phyloP scores from a whole-genome alignment of 1,140 invertebrate genomes.

The Aphidius gifuensis region DNA sequence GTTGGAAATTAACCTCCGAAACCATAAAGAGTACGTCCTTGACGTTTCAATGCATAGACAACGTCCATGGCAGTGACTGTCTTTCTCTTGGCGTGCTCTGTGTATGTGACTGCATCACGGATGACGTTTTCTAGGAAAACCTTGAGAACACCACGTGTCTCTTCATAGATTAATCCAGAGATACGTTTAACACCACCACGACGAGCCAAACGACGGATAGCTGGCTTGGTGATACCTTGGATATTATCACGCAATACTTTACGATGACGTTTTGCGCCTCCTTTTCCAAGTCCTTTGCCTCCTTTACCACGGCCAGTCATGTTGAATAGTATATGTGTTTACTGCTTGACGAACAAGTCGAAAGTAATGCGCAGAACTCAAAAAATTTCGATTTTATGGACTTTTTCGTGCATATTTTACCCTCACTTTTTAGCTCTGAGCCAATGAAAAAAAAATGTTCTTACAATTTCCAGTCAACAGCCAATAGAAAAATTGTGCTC shows the following conservation, averaged over 20 bases:
- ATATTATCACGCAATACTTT: neutral
- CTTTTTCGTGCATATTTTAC: too few relatives aligned
- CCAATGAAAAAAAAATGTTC: too few relatives aligned
- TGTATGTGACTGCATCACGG: slow-evolving; percentile 5
- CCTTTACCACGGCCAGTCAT: slow-evolving; percentile 6
- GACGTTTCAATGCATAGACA: slow-evolving; percentile 5
- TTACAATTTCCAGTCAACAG: too few relatives aligned
- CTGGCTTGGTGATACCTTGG: slow-evolving; percentile 7
- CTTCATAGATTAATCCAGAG: slow-evolving; percentile 2
- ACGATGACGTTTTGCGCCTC: neutral
- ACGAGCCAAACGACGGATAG: slow-evolving; percentile 4
- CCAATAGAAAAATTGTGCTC: too few relatives aligned
- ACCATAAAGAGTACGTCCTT: neutral
- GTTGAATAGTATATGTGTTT: neutral
- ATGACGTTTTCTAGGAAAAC: slow-evolving; percentile 5
- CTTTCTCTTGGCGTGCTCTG: neutral
- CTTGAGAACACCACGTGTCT: slow-evolving; percentile 1
- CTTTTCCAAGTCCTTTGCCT: neutral
- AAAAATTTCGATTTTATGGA: too few relatives aligned
- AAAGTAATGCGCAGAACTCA: too few relatives aligned
- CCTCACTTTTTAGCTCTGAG: too few relatives aligned
- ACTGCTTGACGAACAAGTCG: neutral
- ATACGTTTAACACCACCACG: slow-evolving; percentile 4
- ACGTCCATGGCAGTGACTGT: neutral
- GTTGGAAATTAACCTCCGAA: too few relatives aligned